Evolutionary conservation across 1,140 invertebrate genomes (phyloP), one percentile per base, ranked within the genome.

Genomic region (Oncopodura yosiiana): DNA sequence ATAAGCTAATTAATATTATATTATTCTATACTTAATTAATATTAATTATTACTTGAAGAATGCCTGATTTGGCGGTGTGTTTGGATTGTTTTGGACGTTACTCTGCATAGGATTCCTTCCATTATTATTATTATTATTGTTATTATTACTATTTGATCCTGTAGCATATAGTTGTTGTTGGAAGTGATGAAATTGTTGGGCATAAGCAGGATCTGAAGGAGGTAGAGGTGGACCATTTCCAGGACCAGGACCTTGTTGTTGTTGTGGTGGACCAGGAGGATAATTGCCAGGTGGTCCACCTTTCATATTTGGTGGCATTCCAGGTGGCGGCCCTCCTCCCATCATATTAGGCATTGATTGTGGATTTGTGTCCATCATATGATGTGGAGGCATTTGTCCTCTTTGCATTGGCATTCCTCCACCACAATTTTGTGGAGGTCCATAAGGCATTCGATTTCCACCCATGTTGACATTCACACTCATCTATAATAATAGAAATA

Each of bases 141-240:
- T n/a, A 3, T 29, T 36, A 2, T 37, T 37, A 30, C 26, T 39
- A 21, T 51, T 51, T 14, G 56, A 52, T 18, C 62, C 62, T 9
- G 88, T 94, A 23, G 89, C 88, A 73, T 94, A 93, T 50, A 93
- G 73, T 70, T 92, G 88, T 68, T 93, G 90, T 67, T 94, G 90
- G 75, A 94, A 93, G 72, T 92, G 89, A 70, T 92, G 88, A 74
- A 89, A 93, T 76, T 92, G 88, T 69, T 90, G 87, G 65, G 87
- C 88, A 74, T 93, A 93, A 68, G 87, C 90, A 12, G 89, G 85
- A 75, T 93, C 88, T 41, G 82, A 79, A 49, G 87, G 87, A 14
- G 81, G 55, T 9, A 29, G 30, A 24, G 44, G 55, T 9, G 65
- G 30, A 14, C 60, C 56, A 8, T 54, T 52, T 27, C 38, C 49